Base-by-base conservation (phyloP, 1,140 invertebrate species). In the Zaprionus nigranus region DNA sequence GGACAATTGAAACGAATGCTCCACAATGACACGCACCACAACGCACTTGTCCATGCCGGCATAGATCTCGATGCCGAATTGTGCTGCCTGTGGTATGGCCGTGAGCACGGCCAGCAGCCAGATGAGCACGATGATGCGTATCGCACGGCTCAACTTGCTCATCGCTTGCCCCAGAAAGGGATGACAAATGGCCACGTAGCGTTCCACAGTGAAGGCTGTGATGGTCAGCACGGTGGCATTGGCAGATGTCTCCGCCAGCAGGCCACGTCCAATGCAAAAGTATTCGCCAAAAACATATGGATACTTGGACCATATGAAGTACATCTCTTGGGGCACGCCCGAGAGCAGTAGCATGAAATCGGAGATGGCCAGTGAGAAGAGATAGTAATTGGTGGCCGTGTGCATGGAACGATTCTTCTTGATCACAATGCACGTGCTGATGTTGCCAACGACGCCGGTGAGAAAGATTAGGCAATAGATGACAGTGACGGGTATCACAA, bases 131-230 rank as follows among this genome's bases (percentile, higher is more conserved):
- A 97, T 95, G 36, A 87, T 87, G 51, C 84, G 95, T 1, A 97
- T 94, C 0, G 96, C 96, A 59, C 96, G 93, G 11, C 95, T 96
- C 3, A 96, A 91, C 63, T 96, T 97, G 0, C 96, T 97, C 94
- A 98, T 96, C 2, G 96, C 97, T 88, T 98, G 97, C 0, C 97
- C 96, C 79, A 97, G 93, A 76, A 99, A 96, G 1, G 98, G 98
- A 92, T 98, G 96, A 93, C 98, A 99, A 77, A 99, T 99, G 15
- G 98, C 98, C 20, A 99, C 95, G 92, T 99, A 99, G 56, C 98
- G 94, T 92, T 99, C 98, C 5, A 98, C 95, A 0, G 98, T 99
- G 93, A 99, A 99, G 3, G 97, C 97, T 0, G 97, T 97, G 56
- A 98, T 98, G 7, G 97, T 98, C 53, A 99, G 94, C 0, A 99